phyloP scores from a whole-genome alignment of 2,888 invertebrate species.

The Autographa gamma region DNA sequence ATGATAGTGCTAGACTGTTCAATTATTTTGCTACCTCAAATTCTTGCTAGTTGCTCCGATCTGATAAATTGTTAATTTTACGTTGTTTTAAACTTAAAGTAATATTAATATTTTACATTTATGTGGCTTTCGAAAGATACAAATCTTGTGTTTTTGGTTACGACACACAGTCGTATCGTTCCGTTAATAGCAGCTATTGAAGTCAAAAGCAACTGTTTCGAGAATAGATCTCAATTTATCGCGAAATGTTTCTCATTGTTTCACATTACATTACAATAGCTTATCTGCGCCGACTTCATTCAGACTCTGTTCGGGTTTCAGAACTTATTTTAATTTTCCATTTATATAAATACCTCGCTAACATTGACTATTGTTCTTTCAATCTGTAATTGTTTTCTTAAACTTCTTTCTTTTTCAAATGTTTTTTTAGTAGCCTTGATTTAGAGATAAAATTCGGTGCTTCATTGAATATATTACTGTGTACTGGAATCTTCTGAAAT shows the following conservation, averaged over 20 bases:
- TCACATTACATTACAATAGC: slow-evolving; percentile 12
- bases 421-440: no score
- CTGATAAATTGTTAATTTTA: no score
- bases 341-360: background rate
- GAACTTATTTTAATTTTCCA: slow-evolving; percentile 3
- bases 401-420: background rate
- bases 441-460: no score
- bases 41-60: no score
- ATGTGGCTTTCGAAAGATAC: background rate
- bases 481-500: no score
- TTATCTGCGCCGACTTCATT: slow-evolving; percentile 12
- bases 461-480: no score
- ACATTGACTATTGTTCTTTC: background rate
- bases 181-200: slow-evolving; percentile 13
- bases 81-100: no score
- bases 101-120: no score
- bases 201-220: slow-evolving; percentile 17
- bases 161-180: background rate
- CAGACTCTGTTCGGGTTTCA: slow-evolving; percentile 1
- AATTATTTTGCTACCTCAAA: background rate
- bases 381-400: background rate
- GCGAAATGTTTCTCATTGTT: slow-evolving; percentile 13
- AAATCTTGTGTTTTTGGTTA: background rate
- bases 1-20: background rate
- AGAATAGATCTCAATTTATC: slow-evolving; percentile 11